These are phyloP conservation scores for Drosophila simulans DNA, from an alignment of 1,140 invertebrate species.

Conservation along the genomic window DNA sequence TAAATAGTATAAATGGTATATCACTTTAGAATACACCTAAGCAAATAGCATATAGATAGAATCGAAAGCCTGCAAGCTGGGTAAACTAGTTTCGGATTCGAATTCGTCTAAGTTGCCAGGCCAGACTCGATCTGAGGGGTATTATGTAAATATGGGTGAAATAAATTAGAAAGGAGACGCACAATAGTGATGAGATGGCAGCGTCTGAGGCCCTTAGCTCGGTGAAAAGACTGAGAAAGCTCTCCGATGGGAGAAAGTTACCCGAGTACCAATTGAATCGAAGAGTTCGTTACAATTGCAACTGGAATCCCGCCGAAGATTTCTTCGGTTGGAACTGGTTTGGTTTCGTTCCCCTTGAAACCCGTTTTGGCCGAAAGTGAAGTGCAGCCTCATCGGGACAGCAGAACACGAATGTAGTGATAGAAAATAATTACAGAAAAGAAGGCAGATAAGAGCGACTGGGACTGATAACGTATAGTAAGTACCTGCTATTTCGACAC, in stretches of 20 bases:
- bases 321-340: conserved; percentile 54
- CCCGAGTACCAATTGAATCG: conserved; percentile 63
- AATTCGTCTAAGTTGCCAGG: conserved; percentile 50
- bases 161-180: conserved; percentile 73
- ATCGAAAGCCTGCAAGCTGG: not conserved
- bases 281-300: conserved; percentile 56
- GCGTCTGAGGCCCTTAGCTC: conserved; percentile 49
- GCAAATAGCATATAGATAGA: conserved; percentile 32
- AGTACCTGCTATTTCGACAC: not conserved
- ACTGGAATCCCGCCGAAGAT: conserved; percentile 16
- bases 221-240: conserved; percentile 58
- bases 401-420: conserved; percentile 3
- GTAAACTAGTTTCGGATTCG: conserved; percentile 54
- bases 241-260: conserved; percentile 60
- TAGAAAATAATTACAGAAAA: not conserved
- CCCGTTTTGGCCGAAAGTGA: conserved; percentile 74
- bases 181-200: conserved; percentile 50
- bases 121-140: conserved; percentile 30
- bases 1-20: conserved; percentile 1
- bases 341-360: conserved; percentile 60
- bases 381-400: conserved; percentile 44
- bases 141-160: conserved; percentile 69
- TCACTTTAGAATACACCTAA: conserved; percentile 36
- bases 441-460: conserved; percentile 47
- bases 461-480: conserved; percentile 15